Conservation (phyloP, 2,113 vertebrate species). For the Burhinus oedicnemus region DNA sequence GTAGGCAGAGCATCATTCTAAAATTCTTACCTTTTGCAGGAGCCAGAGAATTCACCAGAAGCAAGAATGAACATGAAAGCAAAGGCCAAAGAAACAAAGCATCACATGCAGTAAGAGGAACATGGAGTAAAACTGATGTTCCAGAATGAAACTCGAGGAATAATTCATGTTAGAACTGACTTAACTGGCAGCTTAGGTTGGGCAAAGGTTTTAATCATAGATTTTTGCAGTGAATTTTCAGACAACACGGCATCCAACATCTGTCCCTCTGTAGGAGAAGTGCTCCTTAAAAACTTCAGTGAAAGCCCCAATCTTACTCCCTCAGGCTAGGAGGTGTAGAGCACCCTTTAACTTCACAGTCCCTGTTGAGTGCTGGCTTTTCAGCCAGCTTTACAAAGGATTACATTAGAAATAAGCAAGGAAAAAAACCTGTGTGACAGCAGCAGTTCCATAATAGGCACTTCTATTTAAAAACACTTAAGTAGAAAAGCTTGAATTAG, state of each 20-base stretch:
- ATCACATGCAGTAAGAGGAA: neutral
- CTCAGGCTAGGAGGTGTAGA: neutral
- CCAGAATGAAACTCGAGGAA: neutral
- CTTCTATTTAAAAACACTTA: neutral
- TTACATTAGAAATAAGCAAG: neutral
- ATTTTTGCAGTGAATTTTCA: neutral
- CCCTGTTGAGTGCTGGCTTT: neutral
- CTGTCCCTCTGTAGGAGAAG: neutral
- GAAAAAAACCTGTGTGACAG: fast-evolving
- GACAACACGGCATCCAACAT: neutral
- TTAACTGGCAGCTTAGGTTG: neutral
- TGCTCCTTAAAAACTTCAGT: neutral
- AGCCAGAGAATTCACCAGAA: neutral
- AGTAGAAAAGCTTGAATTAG: neutral
- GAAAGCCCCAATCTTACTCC: neutral
- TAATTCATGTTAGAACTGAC: neutral
- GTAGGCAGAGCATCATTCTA: neutral
- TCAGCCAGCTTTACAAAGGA: neutral
- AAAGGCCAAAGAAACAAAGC: neutral
- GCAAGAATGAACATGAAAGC: neutral
- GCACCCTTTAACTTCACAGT: neutral
- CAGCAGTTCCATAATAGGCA: neutral
- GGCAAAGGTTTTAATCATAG: neutral
- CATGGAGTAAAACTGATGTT: neutral
- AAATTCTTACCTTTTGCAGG: neutral